These are phyloP conservation scores for Drosophila suzukii DNA, from an alignment of 1,140 invertebrate species.

Conservation along the genomic window DNA sequence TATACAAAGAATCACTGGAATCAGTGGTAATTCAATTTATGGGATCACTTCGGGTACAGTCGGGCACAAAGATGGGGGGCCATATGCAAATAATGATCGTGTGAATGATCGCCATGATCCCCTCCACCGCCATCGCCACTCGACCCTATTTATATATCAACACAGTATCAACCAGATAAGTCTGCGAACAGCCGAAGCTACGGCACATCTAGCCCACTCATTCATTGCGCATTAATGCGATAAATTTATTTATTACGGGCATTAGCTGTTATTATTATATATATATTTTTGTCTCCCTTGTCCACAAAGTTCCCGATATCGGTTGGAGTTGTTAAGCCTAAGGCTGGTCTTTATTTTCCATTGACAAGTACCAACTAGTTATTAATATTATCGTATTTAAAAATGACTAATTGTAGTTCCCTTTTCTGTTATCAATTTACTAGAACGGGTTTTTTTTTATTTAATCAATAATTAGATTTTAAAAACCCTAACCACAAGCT, in stretches of 20 bases:
- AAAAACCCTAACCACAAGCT: too few relatives aligned
- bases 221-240: conserved; percentile 69
- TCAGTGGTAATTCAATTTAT: conserved; percentile 43
- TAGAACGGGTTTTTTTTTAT: too few relatives aligned
- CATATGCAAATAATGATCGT: conserved; percentile 39
- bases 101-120: conserved; percentile 25
- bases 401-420: conserved; percentile 5
- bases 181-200: conserved; percentile 1
- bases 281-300: conserved; percentile 16
- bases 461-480: too few relatives aligned
- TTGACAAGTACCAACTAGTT: background rate
- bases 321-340: background rate
- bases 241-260: conserved; percentile 68
- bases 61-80: background rate
- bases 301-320: background rate
- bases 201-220: conserved; percentile 22
- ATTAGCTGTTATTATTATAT: conserved; percentile 43
- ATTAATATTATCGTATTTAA: background rate
- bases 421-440: background rate
- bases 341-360: background rate
- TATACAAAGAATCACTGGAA: conserved; percentile 25
- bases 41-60: conserved; percentile 26
- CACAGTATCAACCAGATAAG: conserved; percentile 31
- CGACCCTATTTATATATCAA: conserved; percentile 13
- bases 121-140: background rate